Percentiles rank a stretch among this genome's conserved stretches.
Conservation (phyloP, 2,888 invertebrate genomes). For the Polyommatus icarus region DNA sequence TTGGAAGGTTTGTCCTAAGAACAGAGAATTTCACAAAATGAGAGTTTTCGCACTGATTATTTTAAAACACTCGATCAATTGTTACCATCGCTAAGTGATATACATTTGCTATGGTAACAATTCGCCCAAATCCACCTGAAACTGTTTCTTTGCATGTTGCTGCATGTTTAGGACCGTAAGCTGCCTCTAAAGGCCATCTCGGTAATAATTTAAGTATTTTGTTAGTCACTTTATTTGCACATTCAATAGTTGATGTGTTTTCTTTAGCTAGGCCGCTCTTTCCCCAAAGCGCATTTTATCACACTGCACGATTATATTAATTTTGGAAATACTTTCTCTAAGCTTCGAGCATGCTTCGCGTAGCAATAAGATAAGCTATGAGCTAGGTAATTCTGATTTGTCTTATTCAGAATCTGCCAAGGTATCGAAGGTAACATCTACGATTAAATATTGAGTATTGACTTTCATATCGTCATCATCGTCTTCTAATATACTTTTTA, state of each 20-base stretch:
- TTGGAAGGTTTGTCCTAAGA: slow-evolving; percentile 83
- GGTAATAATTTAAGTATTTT: slow-evolving; percentile 71
- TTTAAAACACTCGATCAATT: slow-evolving; percentile 56
- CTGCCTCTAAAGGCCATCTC: slow-evolving; percentile 74
- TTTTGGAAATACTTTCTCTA: slow-evolving; percentile 73
- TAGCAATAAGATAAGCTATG: slow-evolving; percentile 61
- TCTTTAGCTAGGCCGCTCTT: slow-evolving; percentile 79
- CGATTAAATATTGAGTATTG: slow-evolving; percentile 1
- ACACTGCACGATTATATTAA: slow-evolving; percentile 79
- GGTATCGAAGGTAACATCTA: neutral
- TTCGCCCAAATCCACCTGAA: slow-evolving; percentile 54
- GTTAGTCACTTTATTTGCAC: slow-evolving; percentile 77
- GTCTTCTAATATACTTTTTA: slow-evolving; percentile 40
- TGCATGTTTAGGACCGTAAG: slow-evolving; percentile 78
- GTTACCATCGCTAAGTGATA: slow-evolving; percentile 57
- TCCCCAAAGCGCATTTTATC: slow-evolving; percentile 76
- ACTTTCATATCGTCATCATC: neutral
- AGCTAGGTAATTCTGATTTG: slow-evolving; percentile 6
- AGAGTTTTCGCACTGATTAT: slow-evolving; percentile 66
- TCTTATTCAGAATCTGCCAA: neutral
- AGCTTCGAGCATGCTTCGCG: slow-evolving; percentile 78
- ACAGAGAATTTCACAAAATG: slow-evolving; percentile 68
- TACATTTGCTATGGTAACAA: slow-evolving; percentile 59
- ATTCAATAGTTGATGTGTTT: slow-evolving; percentile 75
- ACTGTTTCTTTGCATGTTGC: slow-evolving; percentile 76